Percentiles rank a stretch among this genome's conserved stretches.
Evolutionary conservation across 2,888 invertebrate species (phyloP).

Genomic region (Troglohyphantes excavatus): DNA sequence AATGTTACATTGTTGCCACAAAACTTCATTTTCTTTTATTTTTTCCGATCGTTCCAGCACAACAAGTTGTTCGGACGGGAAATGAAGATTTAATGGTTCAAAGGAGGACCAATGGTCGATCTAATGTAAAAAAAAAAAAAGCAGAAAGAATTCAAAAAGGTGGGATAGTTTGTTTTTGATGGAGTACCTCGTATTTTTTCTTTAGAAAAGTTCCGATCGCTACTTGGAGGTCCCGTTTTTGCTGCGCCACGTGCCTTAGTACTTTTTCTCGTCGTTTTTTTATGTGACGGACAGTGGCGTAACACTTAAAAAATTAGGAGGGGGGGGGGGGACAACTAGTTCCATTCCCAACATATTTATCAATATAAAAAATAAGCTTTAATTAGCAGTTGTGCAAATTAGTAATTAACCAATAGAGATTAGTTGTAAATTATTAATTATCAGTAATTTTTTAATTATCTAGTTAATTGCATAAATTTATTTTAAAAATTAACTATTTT

Average conservation of each 20-base stretch:
- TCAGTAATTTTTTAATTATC: no score
- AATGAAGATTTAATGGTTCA: neutral
- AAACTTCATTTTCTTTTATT: conserved; percentile 1
- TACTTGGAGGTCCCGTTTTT: conserved; percentile 56
- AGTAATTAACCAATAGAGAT: no score
- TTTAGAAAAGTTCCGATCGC: conserved; percentile 46
- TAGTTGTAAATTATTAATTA: no score
- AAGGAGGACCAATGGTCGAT: neutral
- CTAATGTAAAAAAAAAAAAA: neutral
- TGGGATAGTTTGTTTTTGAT: conserved; percentile 4
- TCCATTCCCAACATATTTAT: no score
- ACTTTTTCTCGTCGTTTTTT: no score
- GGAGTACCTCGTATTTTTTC: conserved; percentile 43
- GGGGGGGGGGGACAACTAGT: no score
- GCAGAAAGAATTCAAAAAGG: conserved; percentile 37
- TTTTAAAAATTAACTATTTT: no score
- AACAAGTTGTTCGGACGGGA: neutral
- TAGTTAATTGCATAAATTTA: no score
- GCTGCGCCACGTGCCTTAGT: conserved; percentile 29
- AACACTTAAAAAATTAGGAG: no score
- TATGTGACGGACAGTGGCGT: no score
- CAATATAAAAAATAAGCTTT: no score
- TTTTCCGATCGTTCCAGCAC: neutral
- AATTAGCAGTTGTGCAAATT: no score
- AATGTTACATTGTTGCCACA: conserved; percentile 27